phyloP scores from a whole-genome alignment of 2,113 vertebrate genomes.

The Odontesthes bonariensis region DNA sequence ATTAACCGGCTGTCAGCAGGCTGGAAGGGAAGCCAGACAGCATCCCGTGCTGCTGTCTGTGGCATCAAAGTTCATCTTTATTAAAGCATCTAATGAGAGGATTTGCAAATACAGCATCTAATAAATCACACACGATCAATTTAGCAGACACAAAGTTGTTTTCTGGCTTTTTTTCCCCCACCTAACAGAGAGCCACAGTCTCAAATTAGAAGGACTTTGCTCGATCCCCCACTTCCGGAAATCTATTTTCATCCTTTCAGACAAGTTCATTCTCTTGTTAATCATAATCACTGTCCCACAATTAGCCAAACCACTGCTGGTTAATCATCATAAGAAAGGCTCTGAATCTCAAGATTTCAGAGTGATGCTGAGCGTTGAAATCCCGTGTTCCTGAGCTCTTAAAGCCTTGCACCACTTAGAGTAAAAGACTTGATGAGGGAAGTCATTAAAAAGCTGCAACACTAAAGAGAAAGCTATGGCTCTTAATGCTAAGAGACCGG shows the following conservation, averaged over 20 bases:
- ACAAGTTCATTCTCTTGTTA: constrained; percentile 25
- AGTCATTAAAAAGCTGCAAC: constrained; percentile 22
- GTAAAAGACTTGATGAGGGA: background rate
- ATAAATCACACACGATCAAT: constrained; percentile 49
- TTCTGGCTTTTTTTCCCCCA: background rate
- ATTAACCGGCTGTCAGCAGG: constrained; percentile 65
- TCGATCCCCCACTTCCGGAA: background rate
- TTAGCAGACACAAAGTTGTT: constrained; percentile 17
- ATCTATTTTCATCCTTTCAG: constrained; percentile 16
- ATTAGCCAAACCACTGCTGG: background rate
- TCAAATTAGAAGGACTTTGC: constrained; percentile 18
- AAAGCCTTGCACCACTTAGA: background rate
- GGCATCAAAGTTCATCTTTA: constrained; percentile 72
- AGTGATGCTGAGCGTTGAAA: background rate
- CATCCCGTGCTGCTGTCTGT: constrained; percentile 33
- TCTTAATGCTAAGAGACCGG: constrained; percentile 25
- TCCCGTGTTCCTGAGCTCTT: constrained; percentile 9
- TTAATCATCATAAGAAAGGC: background rate
- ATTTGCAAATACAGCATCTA: constrained; percentile 50
- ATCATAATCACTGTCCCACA: constrained; percentile 7
- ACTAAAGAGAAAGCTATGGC: background rate
- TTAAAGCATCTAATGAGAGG: constrained; percentile 56
- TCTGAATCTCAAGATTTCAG: constrained; percentile 7
- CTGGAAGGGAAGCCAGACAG: constrained; percentile 45
- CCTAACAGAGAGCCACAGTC: background rate